Evolutionary conservation across 2,888 invertebrate genomes (phyloP).

Genomic region (Slavum lentiscoides): DNA sequence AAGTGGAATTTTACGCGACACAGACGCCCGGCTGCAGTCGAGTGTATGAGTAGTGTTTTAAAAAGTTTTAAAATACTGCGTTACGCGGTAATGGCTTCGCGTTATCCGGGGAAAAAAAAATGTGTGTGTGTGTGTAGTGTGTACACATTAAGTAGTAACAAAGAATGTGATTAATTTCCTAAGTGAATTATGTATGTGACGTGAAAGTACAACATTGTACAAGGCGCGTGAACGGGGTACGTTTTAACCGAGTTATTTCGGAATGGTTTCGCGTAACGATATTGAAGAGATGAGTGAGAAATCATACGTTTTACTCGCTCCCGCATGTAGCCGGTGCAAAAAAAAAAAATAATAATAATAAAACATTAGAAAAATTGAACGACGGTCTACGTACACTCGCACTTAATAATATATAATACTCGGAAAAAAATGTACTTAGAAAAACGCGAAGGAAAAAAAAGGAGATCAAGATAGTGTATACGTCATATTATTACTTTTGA

Average conservation of each 20-base stretch:
- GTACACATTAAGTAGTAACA: neutral
- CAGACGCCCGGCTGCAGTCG: neutral
- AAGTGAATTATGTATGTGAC: slow-evolving; percentile 3
- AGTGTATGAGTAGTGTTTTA: neutral
- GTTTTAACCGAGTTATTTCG: slow-evolving; percentile 2
- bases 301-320: neutral
- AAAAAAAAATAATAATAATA: too few relatives aligned
- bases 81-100: neutral
- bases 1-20: neutral
- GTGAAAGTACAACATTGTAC: neutral
- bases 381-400: too few relatives aligned
- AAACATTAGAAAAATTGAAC: too few relatives aligned
- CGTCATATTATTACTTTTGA: too few relatives aligned
- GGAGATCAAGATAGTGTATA: too few relatives aligned
- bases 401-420: too few relatives aligned
- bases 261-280: neutral
- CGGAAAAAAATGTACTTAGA: too few relatives aligned
- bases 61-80: slow-evolving; percentile 1
- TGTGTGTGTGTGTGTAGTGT: too few relatives aligned
- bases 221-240: too few relatives aligned
- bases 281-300: neutral
- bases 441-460: too few relatives aligned
- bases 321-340: neutral
- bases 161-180: slow-evolving; percentile 19
- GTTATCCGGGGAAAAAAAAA: too few relatives aligned